Conservation (phyloP, 2,797 vertebrate species). For the Mustela erminea region DNA sequence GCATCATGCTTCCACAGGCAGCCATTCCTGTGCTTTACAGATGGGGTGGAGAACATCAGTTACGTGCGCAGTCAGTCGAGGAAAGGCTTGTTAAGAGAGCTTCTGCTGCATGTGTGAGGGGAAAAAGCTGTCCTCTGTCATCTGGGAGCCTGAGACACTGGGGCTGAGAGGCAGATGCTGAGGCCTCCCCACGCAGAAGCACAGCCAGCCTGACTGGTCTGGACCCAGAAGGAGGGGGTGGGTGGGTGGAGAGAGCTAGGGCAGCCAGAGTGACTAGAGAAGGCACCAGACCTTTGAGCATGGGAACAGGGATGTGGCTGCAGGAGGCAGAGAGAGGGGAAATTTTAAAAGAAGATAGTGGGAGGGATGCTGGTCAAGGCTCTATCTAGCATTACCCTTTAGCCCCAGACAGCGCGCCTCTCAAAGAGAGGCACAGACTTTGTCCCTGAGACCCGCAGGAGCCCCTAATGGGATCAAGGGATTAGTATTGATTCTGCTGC, state of each 20-base stretch:
- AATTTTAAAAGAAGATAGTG: not conserved
- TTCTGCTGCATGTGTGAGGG: accelerated
- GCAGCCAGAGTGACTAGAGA: not conserved
- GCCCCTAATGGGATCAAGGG: constrained; percentile 82
- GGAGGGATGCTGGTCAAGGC: not conserved
- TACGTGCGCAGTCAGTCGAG: accelerated
- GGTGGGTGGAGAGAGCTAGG: not conserved
- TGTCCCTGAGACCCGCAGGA: constrained; percentile 66
- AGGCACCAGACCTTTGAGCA: not conserved
- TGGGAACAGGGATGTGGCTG: not conserved
- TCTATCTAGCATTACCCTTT: not conserved
- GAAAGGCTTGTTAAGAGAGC: not conserved
- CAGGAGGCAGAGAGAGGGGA: not conserved
- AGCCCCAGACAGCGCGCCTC: constrained; percentile 2
- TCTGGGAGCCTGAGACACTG: not conserved
- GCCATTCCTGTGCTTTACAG: not conserved
- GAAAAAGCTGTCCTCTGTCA: too few relatives aligned
- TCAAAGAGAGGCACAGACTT: not conserved
- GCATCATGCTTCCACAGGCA: accelerated
- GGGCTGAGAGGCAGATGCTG: not conserved
- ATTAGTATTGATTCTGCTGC: constrained; percentile 81
- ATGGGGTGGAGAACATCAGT: accelerated
- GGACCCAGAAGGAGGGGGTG: not conserved
- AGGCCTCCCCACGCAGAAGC: not conserved
- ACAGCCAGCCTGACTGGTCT: not conserved